Percentiles rank a stretch among this genome's conserved stretches.
These are phyloP conservation scores for Catocala nupta DNA, from an alignment of 2,888 invertebrate species.

Conservation along the genomic window DNA sequence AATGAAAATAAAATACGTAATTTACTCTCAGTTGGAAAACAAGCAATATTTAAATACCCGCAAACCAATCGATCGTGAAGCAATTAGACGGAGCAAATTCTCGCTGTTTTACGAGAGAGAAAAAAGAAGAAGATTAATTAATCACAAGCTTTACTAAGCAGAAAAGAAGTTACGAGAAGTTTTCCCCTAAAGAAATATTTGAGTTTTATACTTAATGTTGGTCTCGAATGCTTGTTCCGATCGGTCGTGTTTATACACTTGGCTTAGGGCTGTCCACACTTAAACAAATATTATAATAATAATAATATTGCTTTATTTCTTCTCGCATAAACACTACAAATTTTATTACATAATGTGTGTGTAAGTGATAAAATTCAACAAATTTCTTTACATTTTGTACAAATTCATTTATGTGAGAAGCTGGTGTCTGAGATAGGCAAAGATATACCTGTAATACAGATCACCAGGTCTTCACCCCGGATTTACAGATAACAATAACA, in stretches of 20 bases:
- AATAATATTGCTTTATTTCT: no score
- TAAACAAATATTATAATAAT: slow-evolving; percentile 4
- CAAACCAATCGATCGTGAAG: slow-evolving; percentile 45
- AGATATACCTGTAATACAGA: no score
- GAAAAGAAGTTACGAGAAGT: slow-evolving; percentile 49
- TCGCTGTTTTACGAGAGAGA: slow-evolving; percentile 34
- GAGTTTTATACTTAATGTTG: slow-evolving; percentile 44
- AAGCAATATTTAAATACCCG: slow-evolving; percentile 20
- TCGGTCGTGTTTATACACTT: slow-evolving; percentile 24
- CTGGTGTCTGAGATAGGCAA: no score
- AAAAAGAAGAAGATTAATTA: slow-evolving; percentile 48
- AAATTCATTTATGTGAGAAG: no score
- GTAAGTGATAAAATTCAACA: no score
- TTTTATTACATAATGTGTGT: no score
- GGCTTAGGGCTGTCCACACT: slow-evolving; percentile 7
- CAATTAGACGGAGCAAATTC: slow-evolving; percentile 50
- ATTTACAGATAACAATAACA: no score
- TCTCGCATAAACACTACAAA: no score
- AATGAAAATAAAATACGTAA: background rate
- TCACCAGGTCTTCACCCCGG: no score
- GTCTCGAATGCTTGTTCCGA: slow-evolving; percentile 40
- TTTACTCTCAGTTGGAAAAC: background rate
- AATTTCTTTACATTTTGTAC: no score
- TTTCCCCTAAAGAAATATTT: slow-evolving; percentile 48
- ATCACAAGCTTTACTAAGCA: slow-evolving; percentile 53